Evolutionary conservation across 2,113 vertebrate genomes (phyloP), one percentile per base, ranked within the genome.

Genomic region (Dipodomys stephensi): DNA sequence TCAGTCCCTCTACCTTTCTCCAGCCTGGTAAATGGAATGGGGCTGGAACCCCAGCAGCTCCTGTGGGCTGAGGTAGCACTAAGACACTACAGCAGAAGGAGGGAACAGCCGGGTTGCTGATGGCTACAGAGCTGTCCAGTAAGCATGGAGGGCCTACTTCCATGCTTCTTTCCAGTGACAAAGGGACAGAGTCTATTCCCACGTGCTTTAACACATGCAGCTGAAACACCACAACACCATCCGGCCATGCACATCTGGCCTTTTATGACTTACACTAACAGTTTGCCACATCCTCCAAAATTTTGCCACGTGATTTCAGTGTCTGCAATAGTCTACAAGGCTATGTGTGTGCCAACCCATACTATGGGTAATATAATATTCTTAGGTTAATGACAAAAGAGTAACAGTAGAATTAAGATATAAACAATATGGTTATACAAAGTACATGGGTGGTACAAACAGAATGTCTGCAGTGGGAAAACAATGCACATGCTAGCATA

Each of bases 361-460:
- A 83, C 20, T 20, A 23, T 6, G 62, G 62, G 4, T 28, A 22
- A 13, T 69, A 79, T 69, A 82, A 78, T 88, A 62, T 76, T 25
- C 8, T 20, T 60, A 49, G 35, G 32, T 62, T 78, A 95, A 78
- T 81, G 32, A 88, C 64, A 65, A 91, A 86, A 94, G 46, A 39
- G 19, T 30, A 90, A 87, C 20, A 65, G 65, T 7, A 64, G 27
- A 69, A 4, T 71, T 67, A 32, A n/a, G 32, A 28, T 30, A 78
- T 57, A 82, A 92, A 73, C 44, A 80, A 68, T 15, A 46, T 39
- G 15, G 39, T 39, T 39, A 39, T 39, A 39, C 5, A 3, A 39
- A 39, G 5, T 39, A 39, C 39, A 39, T 39, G 39, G 5, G 39
- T 39, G 39, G 39, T 39, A 39, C 39, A 39, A 39, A 49, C 44